Evolutionary conservation across 2,113 vertebrate genomes (phyloP).

Genomic region (Notothenia rossii): DNA sequence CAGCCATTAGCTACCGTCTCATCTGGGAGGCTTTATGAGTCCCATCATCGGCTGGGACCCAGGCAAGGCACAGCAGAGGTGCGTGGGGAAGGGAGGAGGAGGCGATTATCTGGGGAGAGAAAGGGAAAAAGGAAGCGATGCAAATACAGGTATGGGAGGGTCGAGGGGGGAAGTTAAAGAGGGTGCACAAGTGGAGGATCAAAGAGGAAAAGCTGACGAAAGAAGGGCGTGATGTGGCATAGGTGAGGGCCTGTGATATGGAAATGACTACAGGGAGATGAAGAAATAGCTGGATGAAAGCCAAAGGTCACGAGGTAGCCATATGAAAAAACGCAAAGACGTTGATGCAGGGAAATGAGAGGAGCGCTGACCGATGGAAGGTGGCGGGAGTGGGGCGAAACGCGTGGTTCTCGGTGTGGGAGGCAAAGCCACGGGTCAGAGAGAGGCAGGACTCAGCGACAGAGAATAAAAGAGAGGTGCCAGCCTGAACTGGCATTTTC

Average conservation of each 20-base stretch:
- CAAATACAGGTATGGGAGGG: conserved; percentile 52
- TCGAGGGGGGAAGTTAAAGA: conserved; percentile 42
- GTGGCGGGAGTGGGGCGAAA: conserved; percentile 2
- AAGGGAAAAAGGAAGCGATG: conserved; percentile 38
- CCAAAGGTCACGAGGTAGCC: conserved; percentile 55
- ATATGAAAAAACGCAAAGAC: conserved; percentile 50
- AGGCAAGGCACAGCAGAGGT: conserved; percentile 58
- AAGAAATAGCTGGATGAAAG: conserved; percentile 64
- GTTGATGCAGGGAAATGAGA: conserved; percentile 49
- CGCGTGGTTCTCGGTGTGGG: conserved; percentile 15
- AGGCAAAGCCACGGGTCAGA: conserved; percentile 40
- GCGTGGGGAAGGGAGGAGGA: conserved; percentile 37
- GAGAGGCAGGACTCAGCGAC: conserved; percentile 30
- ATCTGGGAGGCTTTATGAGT: conserved; percentile 83
- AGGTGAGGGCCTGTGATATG: conserved; percentile 73
- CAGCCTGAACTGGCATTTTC: conserved; percentile 76
- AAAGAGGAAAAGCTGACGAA: conserved; percentile 63
- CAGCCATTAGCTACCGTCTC: conserved; percentile 81
- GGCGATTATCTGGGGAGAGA: conserved; percentile 55
- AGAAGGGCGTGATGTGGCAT: conserved; percentile 50
- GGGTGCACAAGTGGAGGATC: conserved; percentile 55
- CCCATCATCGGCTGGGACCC: conserved; percentile 75
- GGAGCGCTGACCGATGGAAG: conserved; percentile 31
- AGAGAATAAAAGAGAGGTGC: conserved; percentile 68
- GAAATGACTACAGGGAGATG: conserved; percentile 61